Conservation (phyloP, 2,888 invertebrate species). For the Catocala sponsa region DNA sequence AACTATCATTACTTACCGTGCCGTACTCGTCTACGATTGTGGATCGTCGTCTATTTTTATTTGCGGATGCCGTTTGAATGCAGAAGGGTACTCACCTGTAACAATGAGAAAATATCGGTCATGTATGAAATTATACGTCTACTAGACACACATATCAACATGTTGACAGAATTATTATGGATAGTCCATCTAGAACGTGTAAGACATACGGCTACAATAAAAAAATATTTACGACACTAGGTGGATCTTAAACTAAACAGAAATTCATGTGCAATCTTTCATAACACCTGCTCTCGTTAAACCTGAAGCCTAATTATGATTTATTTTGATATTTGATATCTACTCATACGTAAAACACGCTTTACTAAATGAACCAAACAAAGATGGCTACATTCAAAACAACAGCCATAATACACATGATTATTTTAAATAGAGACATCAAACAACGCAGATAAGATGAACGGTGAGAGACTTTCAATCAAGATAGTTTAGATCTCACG, state of each 20-base stretch:
- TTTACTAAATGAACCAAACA: background rate
- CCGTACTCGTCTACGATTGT: slow-evolving; percentile 59
- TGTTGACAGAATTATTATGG: background rate
- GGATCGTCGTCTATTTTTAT: slow-evolving; percentile 65
- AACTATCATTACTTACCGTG: slow-evolving; percentile 71
- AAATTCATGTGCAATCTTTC: too few relatives aligned
- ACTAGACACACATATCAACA: slow-evolving; percentile 21
- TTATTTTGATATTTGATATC: too few relatives aligned
- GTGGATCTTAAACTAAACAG: too few relatives aligned
- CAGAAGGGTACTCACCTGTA: slow-evolving; percentile 67
- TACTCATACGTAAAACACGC: too few relatives aligned
- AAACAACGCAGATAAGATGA: slow-evolving; percentile 49
- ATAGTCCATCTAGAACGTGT: slow-evolving; percentile 6
- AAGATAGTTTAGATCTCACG: slow-evolving; percentile 61
- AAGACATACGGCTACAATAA: slow-evolving; percentile 4
- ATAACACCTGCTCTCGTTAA: too few relatives aligned
- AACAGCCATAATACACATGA: slow-evolving; percentile 16
- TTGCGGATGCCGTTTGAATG: slow-evolving; percentile 67
- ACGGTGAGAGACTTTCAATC: slow-evolving; percentile 66
- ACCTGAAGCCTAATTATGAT: too few relatives aligned
- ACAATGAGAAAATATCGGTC: slow-evolving; percentile 66
- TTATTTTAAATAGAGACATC: slow-evolving; percentile 28
- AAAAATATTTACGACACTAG: too few relatives aligned
- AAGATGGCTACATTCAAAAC: slow-evolving; percentile 6
- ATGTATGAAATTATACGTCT: slow-evolving; percentile 51